These are phyloP conservation scores for Apis florea DNA, from an alignment of 1,140 invertebrate genomes.

Conservation along the genomic window DNA sequence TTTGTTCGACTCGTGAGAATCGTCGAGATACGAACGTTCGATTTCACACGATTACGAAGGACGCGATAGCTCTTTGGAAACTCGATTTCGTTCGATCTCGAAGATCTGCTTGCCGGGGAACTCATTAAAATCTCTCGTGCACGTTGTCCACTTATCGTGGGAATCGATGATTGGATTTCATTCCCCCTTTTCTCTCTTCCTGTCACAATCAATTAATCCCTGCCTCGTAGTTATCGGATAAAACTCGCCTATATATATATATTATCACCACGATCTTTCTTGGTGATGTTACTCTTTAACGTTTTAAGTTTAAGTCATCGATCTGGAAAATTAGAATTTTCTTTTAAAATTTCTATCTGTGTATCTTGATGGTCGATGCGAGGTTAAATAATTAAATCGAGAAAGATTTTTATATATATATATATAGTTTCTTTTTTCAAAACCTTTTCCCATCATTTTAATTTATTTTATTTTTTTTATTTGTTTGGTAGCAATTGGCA, in stretches of 20 bases:
- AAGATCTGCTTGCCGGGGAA: background rate
- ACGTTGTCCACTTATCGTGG: conserved; percentile 6
- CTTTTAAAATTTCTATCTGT: too few relatives aligned
- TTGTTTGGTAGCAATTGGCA: background rate
- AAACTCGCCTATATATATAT: background rate
- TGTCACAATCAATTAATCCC: background rate
- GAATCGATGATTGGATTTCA: conserved; percentile 10
- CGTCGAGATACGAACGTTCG: background rate
- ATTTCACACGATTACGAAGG: background rate
- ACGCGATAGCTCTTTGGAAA: conserved; percentile 1
- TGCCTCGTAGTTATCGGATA: background rate
- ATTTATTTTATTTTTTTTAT: too few relatives aligned
- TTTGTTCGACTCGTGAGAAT: too few relatives aligned
- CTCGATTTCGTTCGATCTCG: conserved; percentile 13
- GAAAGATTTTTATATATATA: too few relatives aligned
- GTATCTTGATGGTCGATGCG: too few relatives aligned
- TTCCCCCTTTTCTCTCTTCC: background rate
- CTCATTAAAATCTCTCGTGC: conserved; percentile 10
- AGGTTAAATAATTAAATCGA: too few relatives aligned
- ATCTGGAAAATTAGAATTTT: too few relatives aligned
- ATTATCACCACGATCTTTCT: background rate
- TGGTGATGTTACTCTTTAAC: too few relatives aligned
- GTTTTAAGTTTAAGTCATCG: too few relatives aligned
- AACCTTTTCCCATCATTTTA: too few relatives aligned
- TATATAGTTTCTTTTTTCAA: too few relatives aligned